Evolutionary conservation across 2,888 invertebrate genomes (phyloP).

Genomic region (Acanthoscelides obtectus): DNA sequence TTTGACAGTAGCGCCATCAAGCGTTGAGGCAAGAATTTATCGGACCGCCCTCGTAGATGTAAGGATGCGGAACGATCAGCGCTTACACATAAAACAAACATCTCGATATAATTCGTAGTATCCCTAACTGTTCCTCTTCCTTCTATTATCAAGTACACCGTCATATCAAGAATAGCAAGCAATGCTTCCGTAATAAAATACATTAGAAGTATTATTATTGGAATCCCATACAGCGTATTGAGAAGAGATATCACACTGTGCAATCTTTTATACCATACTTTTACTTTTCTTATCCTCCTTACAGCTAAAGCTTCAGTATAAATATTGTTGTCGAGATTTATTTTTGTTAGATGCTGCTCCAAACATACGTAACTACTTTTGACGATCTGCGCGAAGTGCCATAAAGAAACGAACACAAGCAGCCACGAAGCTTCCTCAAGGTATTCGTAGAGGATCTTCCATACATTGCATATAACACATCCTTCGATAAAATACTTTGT

Average conservation of each 20-base stretch:
- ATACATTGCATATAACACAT: neutral
- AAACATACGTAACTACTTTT: neutral
- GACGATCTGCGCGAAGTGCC: neutral
- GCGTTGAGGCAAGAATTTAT: too few species aligned
- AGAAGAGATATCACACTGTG: neutral
- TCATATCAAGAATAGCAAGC: neutral
- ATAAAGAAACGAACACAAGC: neutral
- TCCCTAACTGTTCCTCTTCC: neutral
- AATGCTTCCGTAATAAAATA: neutral
- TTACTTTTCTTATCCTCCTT: neutral
- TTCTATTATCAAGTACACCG: neutral
- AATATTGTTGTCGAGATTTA: too few species aligned
- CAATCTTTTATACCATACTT: neutral
- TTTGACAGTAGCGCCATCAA: too few species aligned
- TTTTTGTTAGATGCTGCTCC: neutral
- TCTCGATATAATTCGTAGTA: constrained; percentile 1
- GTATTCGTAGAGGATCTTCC: neutral
- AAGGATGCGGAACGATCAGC: too few species aligned
- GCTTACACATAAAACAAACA: neutral
- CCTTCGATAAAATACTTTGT: neutral
- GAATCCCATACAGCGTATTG: neutral
- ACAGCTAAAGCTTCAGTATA: neutral
- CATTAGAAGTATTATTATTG: constrained; percentile 1
- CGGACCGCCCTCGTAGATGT: too few species aligned
- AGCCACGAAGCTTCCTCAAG: neutral